These are phyloP conservation scores for Conchocele bisecta DNA, from an alignment of 2,888 invertebrate genomes.

Conservation along the genomic window DNA sequence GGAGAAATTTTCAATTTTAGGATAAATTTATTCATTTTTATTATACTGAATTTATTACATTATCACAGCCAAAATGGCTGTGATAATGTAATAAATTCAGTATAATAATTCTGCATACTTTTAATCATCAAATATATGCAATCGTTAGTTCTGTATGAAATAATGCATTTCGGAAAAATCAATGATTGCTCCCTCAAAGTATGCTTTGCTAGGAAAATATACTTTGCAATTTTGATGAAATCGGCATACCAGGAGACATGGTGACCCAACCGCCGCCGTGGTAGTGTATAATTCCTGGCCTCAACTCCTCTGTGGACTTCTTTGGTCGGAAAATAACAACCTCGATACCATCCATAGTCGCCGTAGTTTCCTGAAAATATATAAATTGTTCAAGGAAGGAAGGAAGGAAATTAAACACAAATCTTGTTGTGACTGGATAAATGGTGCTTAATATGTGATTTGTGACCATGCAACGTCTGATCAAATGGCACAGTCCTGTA, in stretches of 20 bases:
- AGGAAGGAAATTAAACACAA: neutral
- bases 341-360: conserved; percentile 40
- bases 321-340: conserved; percentile 35
- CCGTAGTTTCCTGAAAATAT: conserved; percentile 17
- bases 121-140: too few species aligned
- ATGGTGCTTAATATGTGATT: neutral
- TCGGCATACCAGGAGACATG: conserved; percentile 36
- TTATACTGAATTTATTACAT: too few species aligned
- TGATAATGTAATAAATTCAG: too few species aligned
- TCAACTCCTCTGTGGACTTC: neutral
- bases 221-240: neutral
- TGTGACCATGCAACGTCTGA: neutral
- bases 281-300: conserved; percentile 45
- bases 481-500: too few species aligned
- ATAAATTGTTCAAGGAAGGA: neutral
- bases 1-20: too few species aligned
- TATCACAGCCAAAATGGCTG: too few species aligned
- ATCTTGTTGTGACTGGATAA: neutral
- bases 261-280: conserved; percentile 51
- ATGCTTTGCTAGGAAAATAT: too few species aligned
- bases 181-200: too few species aligned
- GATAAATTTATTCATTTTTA: too few species aligned
- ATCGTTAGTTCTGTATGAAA: too few species aligned
- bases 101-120: too few species aligned
- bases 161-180: too few species aligned